Conservation (phyloP, 2,888 invertebrate species). For the Calameuta pallipes region DNA sequence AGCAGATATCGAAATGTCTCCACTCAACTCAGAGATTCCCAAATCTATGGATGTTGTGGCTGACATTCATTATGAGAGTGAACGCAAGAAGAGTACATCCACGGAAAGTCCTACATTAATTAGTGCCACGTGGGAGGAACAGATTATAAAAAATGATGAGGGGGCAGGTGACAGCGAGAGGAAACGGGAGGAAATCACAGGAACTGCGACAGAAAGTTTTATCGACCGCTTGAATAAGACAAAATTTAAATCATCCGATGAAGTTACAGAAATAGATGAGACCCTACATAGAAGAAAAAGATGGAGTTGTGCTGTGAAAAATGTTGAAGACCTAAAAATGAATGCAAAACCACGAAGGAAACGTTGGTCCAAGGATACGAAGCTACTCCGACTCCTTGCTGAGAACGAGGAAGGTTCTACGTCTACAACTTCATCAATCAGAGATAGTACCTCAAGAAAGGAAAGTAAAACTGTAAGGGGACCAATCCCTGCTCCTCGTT, state of each 20-base stretch:
- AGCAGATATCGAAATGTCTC: slow-evolving; percentile 20
- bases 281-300: background rate
- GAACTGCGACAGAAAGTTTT: slow-evolving; percentile 7
- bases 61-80: slow-evolving; percentile 42
- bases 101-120: background rate
- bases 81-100: slow-evolving; percentile 8
- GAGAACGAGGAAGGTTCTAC: slow-evolving; percentile 14
- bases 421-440: slow-evolving; percentile 9
- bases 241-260: background rate
- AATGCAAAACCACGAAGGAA: slow-evolving; percentile 40
- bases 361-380: slow-evolving; percentile 50
- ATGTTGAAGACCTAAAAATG: background rate
- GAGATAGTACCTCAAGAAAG: slow-evolving; percentile 7
- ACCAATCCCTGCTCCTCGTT: slow-evolving; percentile 44
- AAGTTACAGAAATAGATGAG: background rate
- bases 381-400: slow-evolving; percentile 23
- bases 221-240: background rate
- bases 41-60: slow-evolving; percentile 44
- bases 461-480: slow-evolving; percentile 8
- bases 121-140: background rate
- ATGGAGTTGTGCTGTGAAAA: background rate
- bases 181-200: slow-evolving; percentile 32
- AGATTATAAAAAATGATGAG: background rate
- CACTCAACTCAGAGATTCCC: background rate
- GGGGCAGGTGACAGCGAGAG: background rate